Percentiles rank a stretch among this genome's conserved stretches.
Evolutionary conservation across 2,888 invertebrate species (phyloP).

Genomic region (Calephelis perditalis): DNA sequence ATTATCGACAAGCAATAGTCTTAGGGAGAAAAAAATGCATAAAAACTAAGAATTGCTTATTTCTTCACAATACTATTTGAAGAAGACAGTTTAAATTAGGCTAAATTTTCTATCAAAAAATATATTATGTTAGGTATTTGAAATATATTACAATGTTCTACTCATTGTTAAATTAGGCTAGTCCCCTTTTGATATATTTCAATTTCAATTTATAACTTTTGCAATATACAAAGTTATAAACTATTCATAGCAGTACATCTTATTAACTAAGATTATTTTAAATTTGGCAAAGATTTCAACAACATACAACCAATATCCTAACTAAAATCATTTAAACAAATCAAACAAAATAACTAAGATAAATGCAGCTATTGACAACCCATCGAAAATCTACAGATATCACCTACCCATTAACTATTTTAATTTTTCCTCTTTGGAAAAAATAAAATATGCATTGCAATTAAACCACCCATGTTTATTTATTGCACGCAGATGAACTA

Average conservation of each 20-base stretch:
- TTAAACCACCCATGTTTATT: too few relatives aligned
- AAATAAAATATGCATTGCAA: too few relatives aligned
- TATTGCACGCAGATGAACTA: too few relatives aligned
- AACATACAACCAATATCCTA: constrained; percentile 1
- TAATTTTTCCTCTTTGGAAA: too few relatives aligned
- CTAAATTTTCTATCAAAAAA: constrained; percentile 5
- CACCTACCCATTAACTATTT: too few relatives aligned
- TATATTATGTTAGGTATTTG: neutral
- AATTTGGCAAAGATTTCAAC: constrained; percentile 5
- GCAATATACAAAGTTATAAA: too few relatives aligned
- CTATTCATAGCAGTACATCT: too few relatives aligned
- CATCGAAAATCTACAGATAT: too few relatives aligned
- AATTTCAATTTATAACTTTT: neutral
- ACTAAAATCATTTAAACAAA: too few relatives aligned
- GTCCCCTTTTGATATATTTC: neutral
- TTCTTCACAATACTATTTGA: constrained; percentile 3
- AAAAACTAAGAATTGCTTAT: neutral
- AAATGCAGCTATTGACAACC: too few relatives aligned
- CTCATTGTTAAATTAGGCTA: constrained; percentile 6
- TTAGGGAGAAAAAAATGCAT: neutral
- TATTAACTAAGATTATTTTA: neutral
- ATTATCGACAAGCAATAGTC: neutral
- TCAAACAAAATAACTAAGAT: too few relatives aligned
- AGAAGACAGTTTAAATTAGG: neutral
- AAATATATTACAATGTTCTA: constrained; percentile 5